phyloP scores from a whole-genome alignment of 1,140 invertebrate genomes.

The Saccostrea echinata region DNA sequence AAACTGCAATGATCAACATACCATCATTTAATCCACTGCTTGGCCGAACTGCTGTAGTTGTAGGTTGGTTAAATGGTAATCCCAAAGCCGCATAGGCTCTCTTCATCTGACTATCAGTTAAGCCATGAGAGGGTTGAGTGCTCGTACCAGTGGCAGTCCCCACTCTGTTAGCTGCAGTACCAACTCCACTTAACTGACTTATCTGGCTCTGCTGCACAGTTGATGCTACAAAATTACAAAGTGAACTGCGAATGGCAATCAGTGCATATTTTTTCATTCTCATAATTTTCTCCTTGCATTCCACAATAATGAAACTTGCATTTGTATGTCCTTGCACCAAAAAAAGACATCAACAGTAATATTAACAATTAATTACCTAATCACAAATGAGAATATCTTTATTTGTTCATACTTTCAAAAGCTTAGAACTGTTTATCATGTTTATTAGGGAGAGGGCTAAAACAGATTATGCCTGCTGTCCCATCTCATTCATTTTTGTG shows the following conservation, averaged over 20 bases:
- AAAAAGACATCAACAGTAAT: no score
- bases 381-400: no score
- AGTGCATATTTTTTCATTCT: neutral
- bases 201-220: neutral
- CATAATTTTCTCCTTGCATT: no score
- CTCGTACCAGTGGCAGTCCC: constrained; percentile 49
- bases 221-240: neutral
- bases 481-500: no score
- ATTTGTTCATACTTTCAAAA: no score
- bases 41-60: constrained; percentile 1
- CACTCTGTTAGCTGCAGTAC: constrained; percentile 19
- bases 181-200: neutral
- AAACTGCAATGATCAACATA: neutral
- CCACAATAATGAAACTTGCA: no score
- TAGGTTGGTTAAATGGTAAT: constrained; percentile 79
- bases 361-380: no score
- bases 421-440: no score
- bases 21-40: constrained; percentile 20
- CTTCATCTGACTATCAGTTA: constrained; percentile 84
- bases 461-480: no score
- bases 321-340: no score
- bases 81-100: constrained; percentile 91
- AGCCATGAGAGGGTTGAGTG: constrained; percentile 59
- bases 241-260: neutral
- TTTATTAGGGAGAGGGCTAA: no score